A percentile compares a stretch with the other conserved stretches of the same genome.
phyloP scores from a whole-genome alignment of 2,113 vertebrate genomes.

The Cebidichthys violaceus region DNA sequence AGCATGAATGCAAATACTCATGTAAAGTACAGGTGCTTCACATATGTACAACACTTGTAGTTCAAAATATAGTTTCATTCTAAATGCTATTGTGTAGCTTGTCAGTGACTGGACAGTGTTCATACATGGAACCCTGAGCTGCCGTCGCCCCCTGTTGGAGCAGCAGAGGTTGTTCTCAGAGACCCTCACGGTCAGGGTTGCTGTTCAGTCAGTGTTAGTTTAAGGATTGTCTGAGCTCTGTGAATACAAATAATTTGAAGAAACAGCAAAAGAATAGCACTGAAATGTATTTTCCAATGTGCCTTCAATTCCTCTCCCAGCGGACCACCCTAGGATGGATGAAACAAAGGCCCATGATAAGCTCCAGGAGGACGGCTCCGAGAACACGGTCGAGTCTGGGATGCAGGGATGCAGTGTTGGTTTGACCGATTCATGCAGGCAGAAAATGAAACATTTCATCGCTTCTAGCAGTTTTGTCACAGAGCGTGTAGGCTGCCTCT shows the following conservation, averaged over 20 bases:
- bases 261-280: background rate
- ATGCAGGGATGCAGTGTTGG: background rate
- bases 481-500: background rate
- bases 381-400: background rate
- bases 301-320: background rate
- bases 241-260: too few relatives aligned
- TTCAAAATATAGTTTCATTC: background rate
- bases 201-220: background rate
- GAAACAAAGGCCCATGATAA: background rate
- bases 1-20: background rate
- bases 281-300: background rate
- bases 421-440: background rate
- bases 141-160: constrained; percentile 47
- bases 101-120: background rate
- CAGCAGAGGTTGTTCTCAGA: background rate
- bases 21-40: background rate
- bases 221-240: background rate
- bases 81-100: background rate
- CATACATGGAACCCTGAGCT: background rate
- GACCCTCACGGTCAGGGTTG: background rate
- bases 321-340: background rate
- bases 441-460: background rate
- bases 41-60: background rate
- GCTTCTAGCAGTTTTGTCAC: background rate
- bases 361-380: background rate